Evolutionary conservation across 1,140 invertebrate genomes (phyloP).

Genomic region (Drosophila malerkotliana): DNA sequence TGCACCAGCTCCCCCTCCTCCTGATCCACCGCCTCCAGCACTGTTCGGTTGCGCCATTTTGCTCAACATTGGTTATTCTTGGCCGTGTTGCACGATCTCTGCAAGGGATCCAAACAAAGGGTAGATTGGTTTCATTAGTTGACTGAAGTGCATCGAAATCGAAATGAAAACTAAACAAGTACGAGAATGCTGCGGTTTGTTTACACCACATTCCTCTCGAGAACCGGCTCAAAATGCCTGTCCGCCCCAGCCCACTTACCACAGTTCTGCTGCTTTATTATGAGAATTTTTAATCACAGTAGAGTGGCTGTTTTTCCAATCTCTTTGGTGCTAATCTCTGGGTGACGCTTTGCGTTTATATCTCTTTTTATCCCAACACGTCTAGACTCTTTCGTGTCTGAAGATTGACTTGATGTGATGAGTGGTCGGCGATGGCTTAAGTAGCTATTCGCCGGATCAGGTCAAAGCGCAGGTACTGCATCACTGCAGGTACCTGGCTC

Average conservation of each 20-base stretch:
- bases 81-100: constrained; percentile 53
- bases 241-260: constrained; percentile 36
- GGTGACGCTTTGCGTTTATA: constrained; percentile 49
- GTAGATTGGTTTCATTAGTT: constrained; percentile 1
- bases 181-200: constrained; percentile 50
- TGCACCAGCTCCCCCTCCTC: constrained; percentile 22
- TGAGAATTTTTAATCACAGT: constrained; percentile 55
- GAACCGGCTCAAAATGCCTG: constrained; percentile 26
- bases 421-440: constrained; percentile 26
- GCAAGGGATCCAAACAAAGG: constrained; percentile 27
- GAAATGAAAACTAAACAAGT: constrained; percentile 49
- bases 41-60: constrained; percentile 72
- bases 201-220: constrained; percentile 48
- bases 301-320: constrained; percentile 3
- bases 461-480: constrained; percentile 1
- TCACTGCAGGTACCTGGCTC: not conserved
- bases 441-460: constrained; percentile 21
- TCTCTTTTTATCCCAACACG: constrained; percentile 28
- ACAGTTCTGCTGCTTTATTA: constrained; percentile 42
- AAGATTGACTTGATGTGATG: constrained; percentile 21
- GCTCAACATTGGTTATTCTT: constrained; percentile 60
- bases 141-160: constrained; percentile 47
- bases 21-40: constrained; percentile 19
- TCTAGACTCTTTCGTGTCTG: constrained; percentile 38
- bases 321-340: constrained; percentile 28